These are phyloP conservation scores for Nycticryphes semicollaris DNA, from an alignment of 2,113 vertebrate genomes.

Conservation along the genomic window DNA sequence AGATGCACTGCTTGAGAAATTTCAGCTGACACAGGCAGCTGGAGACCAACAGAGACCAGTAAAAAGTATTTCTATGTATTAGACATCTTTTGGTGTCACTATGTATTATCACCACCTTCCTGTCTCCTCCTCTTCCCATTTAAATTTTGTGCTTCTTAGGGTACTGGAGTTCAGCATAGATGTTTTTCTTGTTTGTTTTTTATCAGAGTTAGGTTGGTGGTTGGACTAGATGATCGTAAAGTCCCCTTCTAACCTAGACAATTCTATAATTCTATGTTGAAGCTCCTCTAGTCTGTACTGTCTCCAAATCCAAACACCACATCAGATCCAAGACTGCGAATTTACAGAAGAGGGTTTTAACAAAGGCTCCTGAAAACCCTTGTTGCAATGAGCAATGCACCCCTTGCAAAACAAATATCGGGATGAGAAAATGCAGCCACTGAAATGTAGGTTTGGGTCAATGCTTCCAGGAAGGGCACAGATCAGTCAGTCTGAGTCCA, in stretches of 20 bases:
- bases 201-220: too few relatives aligned
- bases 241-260: too few relatives aligned
- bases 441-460: neutral
- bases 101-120: neutral
- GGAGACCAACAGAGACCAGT: neutral
- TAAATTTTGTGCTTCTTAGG: neutral
- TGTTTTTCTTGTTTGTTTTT: too few relatives aligned
- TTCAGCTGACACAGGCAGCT: neutral
- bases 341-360: neutral
- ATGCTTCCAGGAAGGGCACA: neutral
- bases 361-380: neutral
- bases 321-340: neutral
- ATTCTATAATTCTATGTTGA: neutral
- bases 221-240: too few relatives aligned
- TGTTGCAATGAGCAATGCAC: neutral
- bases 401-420: neutral
- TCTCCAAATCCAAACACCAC: neutral
- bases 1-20: neutral
- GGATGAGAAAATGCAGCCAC: neutral
- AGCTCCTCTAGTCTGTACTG: neutral
- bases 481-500: neutral
- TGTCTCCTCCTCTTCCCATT: neutral
- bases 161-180: neutral
- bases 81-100: neutral
- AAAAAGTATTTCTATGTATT: neutral